Evolutionary conservation across 1,140 invertebrate species (phyloP).

Genomic region (Oncopeltus fasciatus): DNA sequence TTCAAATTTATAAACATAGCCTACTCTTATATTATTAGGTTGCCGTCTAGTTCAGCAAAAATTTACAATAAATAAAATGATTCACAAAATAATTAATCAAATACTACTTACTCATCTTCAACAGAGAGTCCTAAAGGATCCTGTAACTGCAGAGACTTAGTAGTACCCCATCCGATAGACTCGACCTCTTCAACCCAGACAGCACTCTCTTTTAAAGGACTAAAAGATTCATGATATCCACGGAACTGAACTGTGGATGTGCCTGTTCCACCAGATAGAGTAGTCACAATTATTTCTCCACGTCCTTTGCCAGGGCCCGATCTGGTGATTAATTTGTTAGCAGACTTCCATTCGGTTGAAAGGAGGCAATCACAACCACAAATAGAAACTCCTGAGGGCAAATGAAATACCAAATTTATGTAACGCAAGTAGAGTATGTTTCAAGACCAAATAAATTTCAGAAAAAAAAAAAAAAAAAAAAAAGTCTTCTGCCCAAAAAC

Average conservation of each 20-base stretch:
- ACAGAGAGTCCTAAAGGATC: conserved; percentile 88
- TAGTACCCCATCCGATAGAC: conserved; percentile 63
- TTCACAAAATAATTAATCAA: too few species aligned
- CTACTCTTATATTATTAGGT: too few species aligned
- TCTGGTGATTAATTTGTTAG: conserved; percentile 91
- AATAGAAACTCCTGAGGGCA: conserved; percentile 65
- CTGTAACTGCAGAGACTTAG: conserved; percentile 72
- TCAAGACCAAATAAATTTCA: neutral
- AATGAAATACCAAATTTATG: neutral
- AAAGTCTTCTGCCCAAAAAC: neutral
- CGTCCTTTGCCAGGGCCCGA: conserved; percentile 85
- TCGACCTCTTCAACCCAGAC: conserved; percentile 93
- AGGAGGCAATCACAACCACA: conserved; percentile 89
- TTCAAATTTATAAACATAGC: too few species aligned
- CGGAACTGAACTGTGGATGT: conserved; percentile 91
- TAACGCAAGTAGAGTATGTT: neutral
- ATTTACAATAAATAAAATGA: too few species aligned
- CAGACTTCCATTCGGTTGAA: conserved; percentile 94
- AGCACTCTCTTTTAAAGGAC: conserved; percentile 92
- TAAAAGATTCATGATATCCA: conserved; percentile 71
- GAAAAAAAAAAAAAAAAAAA: neutral
- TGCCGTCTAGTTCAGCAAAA: too few species aligned
- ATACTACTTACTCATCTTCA: conserved; percentile 60
- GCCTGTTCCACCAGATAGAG: conserved; percentile 76
- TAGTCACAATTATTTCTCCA: conserved; percentile 91